Evolutionary conservation across 2,888 invertebrate genomes (phyloP).

Genomic region (Rhaphigaster nebulosa): DNA sequence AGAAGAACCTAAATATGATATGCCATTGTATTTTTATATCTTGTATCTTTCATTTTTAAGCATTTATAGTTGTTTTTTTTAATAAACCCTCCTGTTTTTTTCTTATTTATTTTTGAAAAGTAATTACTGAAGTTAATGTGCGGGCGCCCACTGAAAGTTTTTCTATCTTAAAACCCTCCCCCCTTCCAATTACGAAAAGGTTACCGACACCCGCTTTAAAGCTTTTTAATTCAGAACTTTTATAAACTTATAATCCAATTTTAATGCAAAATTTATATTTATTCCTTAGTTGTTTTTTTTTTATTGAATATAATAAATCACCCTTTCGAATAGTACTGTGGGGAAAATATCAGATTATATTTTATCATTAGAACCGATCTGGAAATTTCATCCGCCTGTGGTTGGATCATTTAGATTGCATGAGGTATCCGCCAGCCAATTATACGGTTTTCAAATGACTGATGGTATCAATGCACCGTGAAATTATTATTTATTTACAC

Average conservation of each 20-base stretch:
- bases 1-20: too few species aligned
- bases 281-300: too few species aligned
- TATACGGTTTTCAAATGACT: neutral
- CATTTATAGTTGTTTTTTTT: too few species aligned
- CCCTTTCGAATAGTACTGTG: neutral
- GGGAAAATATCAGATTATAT: neutral
- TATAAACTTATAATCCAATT: neutral
- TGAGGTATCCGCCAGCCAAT: neutral
- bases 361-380: neutral
- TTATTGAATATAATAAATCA: neutral
- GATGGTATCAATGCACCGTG: neutral
- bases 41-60: too few species aligned
- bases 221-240: too few species aligned
- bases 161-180: neutral
- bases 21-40: too few species aligned
- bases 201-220: too few species aligned
- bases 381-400: neutral
- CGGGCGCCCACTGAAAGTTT: neutral
- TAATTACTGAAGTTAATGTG: neutral
- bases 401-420: neutral
- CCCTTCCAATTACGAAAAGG: too few species aligned
- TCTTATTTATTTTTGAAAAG: neutral
- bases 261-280: neutral
- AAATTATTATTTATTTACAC: neutral
- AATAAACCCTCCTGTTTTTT: neutral